phyloP scores from a whole-genome alignment of 2,888 invertebrate genomes.

The Caenorhabditis sinica region DNA sequence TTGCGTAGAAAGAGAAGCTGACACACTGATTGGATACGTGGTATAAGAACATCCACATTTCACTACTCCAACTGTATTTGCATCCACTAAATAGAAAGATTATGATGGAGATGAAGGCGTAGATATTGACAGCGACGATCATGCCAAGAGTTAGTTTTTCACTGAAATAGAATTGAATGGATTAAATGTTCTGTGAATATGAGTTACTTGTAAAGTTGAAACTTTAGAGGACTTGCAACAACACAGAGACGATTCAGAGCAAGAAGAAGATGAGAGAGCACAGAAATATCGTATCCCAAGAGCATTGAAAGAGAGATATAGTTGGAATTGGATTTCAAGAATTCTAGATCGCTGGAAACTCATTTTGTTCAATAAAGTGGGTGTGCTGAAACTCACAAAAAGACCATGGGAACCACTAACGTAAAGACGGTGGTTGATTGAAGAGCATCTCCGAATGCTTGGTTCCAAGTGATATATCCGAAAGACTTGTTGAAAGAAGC shows the following conservation, averaged over 20 bases:
- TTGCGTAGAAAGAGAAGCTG: conserved; percentile 42
- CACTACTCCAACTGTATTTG: conserved; percentile 43
- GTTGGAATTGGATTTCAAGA: conserved; percentile 27
- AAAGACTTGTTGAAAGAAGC: conserved; percentile 40
- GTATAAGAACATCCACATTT: conserved; percentile 37
- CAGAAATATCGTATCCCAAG: conserved; percentile 43
- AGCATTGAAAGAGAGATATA: conserved; percentile 37
- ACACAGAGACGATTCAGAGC: conserved; percentile 39
- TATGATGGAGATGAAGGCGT: conserved; percentile 24
- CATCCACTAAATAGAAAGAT: conserved; percentile 29
- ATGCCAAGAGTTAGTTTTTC: conserved; percentile 14
- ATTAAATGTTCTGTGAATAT: neutral
- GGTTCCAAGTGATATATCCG: conserved; percentile 47
- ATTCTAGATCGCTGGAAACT: conserved; percentile 30
- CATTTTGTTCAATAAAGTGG: neutral
- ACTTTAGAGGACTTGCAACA: conserved; percentile 20
- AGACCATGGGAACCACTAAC: conserved; percentile 33
- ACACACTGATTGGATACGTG: conserved; percentile 35
- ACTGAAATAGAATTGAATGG: neutral
- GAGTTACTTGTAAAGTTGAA: conserved; percentile 24
- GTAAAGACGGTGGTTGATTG: conserved; percentile 27
- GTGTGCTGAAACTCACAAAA: conserved; percentile 20
- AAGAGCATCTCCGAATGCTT: conserved; percentile 48
- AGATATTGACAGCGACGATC: conserved; percentile 31
- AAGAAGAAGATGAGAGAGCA: conserved; percentile 41